Base-by-base conservation (phyloP, 35 echinoderm and acorn worm genomes). In the Chiridota heheva region DNA sequence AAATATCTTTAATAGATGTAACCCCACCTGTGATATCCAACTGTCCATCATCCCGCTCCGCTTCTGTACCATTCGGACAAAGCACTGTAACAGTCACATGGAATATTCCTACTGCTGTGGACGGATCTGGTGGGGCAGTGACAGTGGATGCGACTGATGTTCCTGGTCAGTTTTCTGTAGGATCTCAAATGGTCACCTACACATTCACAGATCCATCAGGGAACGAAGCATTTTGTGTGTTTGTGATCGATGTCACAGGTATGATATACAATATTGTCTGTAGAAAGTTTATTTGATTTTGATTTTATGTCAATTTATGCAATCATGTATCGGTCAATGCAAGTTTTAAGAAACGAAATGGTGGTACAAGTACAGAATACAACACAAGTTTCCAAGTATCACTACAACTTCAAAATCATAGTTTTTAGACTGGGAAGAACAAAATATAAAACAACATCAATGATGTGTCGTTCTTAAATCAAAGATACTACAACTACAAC, bases 41-140 rank as follows among this genome's bases (percentile, higher is more conserved):
- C 48, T 53, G 48, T 22, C 48, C 29, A 3, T 7, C 65, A 36
- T 30, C 31, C 10, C 4, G n/a, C 25, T 36, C 65, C 1, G 65
- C 31, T 36, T n/a, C 34, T 3, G 31, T 69, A 24, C 31, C 65
- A 34, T 20, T 4, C n/a, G 34, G 34, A 12, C 22, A 7, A 40
- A n/a, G 34, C 24, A 40, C 31, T 69, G 65, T 69, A 38, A 20
- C 65, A 36, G 65, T 69, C 20, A 74, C 80, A 24, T 90, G 60
- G 78, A 49, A 35, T 0, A 44, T 57, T 29, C 81, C 88, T 22
- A 91, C 82, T 8, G 89, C 69, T 20, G 81, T 31, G 0, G 89
- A 91, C 51, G 86, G 81, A 66, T 91, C 89, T 17, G 89, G 89
- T 15, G 60, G 16, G 36, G 75, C 44, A 2, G n/a, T 1, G 13